Conservation (phyloP, 1,140 invertebrate species). For the Paraescarpia echinospica region DNA sequence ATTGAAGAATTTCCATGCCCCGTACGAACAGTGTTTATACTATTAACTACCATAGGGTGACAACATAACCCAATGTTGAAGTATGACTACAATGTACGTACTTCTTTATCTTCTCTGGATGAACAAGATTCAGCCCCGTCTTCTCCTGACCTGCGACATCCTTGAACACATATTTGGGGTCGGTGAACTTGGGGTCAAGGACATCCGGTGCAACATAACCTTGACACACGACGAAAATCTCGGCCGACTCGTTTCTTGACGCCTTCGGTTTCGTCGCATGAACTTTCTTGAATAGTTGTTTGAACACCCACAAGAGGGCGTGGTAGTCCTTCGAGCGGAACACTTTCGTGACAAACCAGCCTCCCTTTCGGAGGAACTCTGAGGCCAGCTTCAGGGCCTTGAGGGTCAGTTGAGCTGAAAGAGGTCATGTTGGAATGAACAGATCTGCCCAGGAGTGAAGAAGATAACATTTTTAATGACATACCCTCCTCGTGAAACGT, state of each 20-base stretch:
- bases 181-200: slow-evolving; percentile 91
- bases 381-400: slow-evolving; percentile 91
- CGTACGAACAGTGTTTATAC: too few relatives aligned
- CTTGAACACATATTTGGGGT: slow-evolving; percentile 94
- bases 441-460: too few relatives aligned
- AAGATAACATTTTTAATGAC: too few relatives aligned
- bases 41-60: too few relatives aligned
- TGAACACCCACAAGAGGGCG: slow-evolving; percentile 90
- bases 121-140: slow-evolving; percentile 45
- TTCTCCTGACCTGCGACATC: slow-evolving; percentile 79
- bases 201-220: slow-evolving; percentile 89
- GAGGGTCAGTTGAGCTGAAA: slow-evolving; percentile 76
- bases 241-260: slow-evolving; percentile 96
- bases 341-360: slow-evolving; percentile 98
- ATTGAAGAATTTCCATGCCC: too few relatives aligned
- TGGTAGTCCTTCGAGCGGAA: slow-evolving; percentile 99
- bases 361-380: slow-evolving; percentile 86
- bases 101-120: slow-evolving; percentile 53
- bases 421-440: too few relatives aligned
- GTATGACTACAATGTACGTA: slow-evolving; percentile 28
- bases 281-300: slow-evolving; percentile 85
- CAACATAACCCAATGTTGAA: too few relatives aligned
- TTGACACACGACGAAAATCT: slow-evolving; percentile 99
- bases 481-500: too few relatives aligned
- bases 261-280: slow-evolving; percentile 98